A percentile compares a stretch with the other conserved stretches of the same genome.
Evolutionary conservation across 2,797 vertebrate genomes (phyloP).

Genomic region (Basileuterus tristriatus): DNA sequence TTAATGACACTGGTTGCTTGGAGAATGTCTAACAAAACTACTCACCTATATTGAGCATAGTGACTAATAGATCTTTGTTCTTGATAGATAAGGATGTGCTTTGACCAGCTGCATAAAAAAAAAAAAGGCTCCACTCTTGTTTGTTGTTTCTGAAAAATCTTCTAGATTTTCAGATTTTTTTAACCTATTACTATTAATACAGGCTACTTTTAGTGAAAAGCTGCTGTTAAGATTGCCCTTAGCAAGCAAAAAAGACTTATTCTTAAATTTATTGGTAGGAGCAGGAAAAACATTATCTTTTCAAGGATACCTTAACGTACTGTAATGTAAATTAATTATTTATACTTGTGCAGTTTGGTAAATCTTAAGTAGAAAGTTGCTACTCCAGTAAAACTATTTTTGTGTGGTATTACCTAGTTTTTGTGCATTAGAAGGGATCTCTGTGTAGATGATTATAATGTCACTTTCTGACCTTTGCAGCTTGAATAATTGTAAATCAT

Average conservation of each 20-base stretch:
- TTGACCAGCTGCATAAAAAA: background rate
- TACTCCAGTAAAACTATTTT: slow-evolving; percentile 88
- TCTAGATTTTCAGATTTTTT: slow-evolving; percentile 17
- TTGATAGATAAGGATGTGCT: background rate
- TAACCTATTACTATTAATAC: background rate
- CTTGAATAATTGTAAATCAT: slow-evolving; percentile 99
- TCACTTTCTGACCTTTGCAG: slow-evolving; percentile 98
- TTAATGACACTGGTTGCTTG: background rate
- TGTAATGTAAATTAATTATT: slow-evolving; percentile 68
- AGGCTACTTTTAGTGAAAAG: slow-evolving; percentile 10
- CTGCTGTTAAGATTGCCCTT: slow-evolving; percentile 17
- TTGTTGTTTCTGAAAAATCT: background rate
- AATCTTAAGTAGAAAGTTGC: slow-evolving; percentile 89
- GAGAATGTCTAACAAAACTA: background rate
- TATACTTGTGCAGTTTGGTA: slow-evolving; percentile 78
- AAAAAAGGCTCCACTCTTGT: background rate
- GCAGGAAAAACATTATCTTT: slow-evolving; percentile 53
- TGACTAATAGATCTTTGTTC: background rate
- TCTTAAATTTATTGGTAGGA: slow-evolving; percentile 31
- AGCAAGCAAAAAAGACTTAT: slow-evolving; percentile 38
- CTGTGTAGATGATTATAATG: slow-evolving; percentile 99
- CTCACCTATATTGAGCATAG: background rate
- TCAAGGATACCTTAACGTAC: slow-evolving; percentile 54
- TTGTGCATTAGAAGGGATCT: slow-evolving; percentile 96
- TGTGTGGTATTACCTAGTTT: slow-evolving; percentile 91